Base-by-base conservation (phyloP, 1,140 invertebrate species). In the Drosophila lacertosa region DNA sequence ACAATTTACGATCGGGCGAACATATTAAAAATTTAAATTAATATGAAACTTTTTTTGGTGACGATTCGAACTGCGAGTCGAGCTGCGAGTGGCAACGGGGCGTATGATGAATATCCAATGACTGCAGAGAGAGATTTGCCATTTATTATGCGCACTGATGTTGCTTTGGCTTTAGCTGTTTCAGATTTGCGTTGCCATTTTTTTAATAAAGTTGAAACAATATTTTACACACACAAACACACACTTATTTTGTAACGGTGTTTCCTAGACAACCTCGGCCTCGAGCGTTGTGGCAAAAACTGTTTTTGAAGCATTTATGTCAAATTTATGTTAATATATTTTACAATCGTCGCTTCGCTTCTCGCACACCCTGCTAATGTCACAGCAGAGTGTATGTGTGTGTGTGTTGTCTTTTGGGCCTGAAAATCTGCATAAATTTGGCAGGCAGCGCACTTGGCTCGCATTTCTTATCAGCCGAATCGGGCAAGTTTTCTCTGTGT, bases 301-400 rank as follows among this genome's bases (percentile, higher is more conserved):
- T 77, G 77, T 81, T 80, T 68, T 60, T 86, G 80, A 89, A 89
- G 68, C 89, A 84, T 90, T 90, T 90, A 89, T 78, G 89, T 82
- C 89, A 89, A 84, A 90, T 90, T 90, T 90, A 90, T 90, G 89
- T 84, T 86, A 90, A 90, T 90, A 74, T 84, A 82, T 84, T 84
- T 84, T 77, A 86, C 73, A 84, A 84, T 84, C 81, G 81, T 81
- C 57, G 59, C 16, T 15, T 11, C 20, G 4, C 10, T 15, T n/a
- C n/a, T n/a, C 75, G 58, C 74, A 62, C 45, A 35, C 67, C 35
- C 20, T 42, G 42, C 47, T 50, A 72, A 67, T 75, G 63, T 79
- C 73, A 77, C 64, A 32, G 42, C 45, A 48, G 42, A 16, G 24
- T 50, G 26, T 29, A 7, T 29, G 0, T 29, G 45, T 15, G 47